phyloP scores from a whole-genome alignment of 2,888 invertebrate species.

The Cremastinae sp. region DNA sequence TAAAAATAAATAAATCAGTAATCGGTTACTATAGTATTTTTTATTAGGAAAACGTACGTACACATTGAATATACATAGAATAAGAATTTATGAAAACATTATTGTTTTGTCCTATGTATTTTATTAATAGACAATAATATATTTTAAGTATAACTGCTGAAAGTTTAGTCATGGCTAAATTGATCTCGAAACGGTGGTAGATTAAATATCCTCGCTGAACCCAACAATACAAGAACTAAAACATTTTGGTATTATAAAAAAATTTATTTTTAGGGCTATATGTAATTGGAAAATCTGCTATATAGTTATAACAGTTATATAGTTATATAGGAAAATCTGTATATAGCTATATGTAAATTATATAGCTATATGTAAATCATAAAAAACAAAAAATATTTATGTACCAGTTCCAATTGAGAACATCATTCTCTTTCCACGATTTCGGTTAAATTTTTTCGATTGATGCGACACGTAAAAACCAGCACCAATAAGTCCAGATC shows the following conservation, averaged over 20 bases:
- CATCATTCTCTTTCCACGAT: slow-evolving; percentile 81
- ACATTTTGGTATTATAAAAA: slow-evolving; percentile 64
- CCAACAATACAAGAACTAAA: slow-evolving; percentile 83
- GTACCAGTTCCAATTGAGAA: slow-evolving; percentile 82
- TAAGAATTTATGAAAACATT: no score
- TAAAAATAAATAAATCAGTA: no score
- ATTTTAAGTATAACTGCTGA: no score
- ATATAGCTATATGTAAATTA: no score
- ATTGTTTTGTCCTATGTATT: no score
- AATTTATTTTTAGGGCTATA: slow-evolving; percentile 4
- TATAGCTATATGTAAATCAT: no score
- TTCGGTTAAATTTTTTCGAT: slow-evolving; percentile 82
- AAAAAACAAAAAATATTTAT: slow-evolving; percentile 19
- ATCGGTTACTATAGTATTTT: no score
- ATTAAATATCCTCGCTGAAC: slow-evolving; percentile 84
- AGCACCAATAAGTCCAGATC: slow-evolving; percentile 84
- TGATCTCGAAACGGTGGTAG: slow-evolving; percentile 75
- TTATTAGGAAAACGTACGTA: no score
- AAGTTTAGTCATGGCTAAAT: slow-evolving; percentile 62
- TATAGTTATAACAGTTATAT: no score
- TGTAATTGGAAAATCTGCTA: slow-evolving; percentile 20
- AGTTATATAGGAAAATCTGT: no score
- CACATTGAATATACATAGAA: no score
- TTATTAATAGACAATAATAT: no score
- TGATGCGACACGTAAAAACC: slow-evolving; percentile 84